Conservation (phyloP, 2,113 vertebrate genomes). For the Toxotes chatareus region DNA sequence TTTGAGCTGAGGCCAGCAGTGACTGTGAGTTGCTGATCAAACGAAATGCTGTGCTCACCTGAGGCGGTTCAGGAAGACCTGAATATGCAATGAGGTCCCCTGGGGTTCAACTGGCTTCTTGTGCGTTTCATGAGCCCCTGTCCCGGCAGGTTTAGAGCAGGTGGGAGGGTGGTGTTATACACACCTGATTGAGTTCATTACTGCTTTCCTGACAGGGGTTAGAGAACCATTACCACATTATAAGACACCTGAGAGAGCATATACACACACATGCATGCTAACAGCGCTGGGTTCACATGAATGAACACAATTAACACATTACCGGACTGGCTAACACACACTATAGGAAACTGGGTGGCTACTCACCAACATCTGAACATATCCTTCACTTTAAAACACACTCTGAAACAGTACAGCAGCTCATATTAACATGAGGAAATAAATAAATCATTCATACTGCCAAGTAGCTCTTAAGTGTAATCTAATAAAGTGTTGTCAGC, state of each 20-base stretch:
- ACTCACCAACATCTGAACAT: neutral
- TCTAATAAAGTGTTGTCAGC: conserved; percentile 34
- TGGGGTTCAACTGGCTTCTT: conserved; percentile 48
- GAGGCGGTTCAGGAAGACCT: conserved; percentile 56
- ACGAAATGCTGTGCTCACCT: conserved; percentile 38
- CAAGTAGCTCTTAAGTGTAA: conserved; percentile 3
- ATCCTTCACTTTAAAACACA: neutral
- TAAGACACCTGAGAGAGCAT: conserved; percentile 52
- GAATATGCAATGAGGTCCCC: conserved; percentile 56
- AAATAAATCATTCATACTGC: neutral
- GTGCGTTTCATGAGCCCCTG: conserved; percentile 52
- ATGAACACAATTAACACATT: conserved; percentile 47
- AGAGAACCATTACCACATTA: conserved; percentile 59
- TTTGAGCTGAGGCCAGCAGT: conserved; percentile 57
- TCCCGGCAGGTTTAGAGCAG: conserved; percentile 71
- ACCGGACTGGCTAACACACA: neutral
- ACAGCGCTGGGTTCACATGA: conserved; percentile 30
- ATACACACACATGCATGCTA: conserved; percentile 13
- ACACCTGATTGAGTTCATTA: conserved; percentile 73
- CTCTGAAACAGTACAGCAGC: neutral
- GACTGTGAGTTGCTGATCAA: conserved; percentile 43
- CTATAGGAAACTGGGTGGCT: neutral
- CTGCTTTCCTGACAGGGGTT: conserved; percentile 42
- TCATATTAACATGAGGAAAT: neutral
- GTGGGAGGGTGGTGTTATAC: conserved; percentile 62